Base-by-base conservation (phyloP, 2,888 invertebrate genomes). In the Philhelius pedissequus region DNA sequence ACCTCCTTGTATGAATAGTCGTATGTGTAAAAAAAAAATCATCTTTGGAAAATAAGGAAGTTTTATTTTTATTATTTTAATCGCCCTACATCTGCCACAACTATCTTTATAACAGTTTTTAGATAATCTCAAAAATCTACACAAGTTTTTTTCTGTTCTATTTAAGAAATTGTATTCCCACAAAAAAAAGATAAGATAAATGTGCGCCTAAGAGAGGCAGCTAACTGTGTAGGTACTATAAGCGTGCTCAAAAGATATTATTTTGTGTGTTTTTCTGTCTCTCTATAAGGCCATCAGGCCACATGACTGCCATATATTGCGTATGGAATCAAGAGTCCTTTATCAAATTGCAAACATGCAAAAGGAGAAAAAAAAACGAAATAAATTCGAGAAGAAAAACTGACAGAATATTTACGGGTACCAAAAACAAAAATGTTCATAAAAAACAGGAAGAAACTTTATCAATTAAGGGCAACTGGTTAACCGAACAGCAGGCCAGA, bases 401-500 rank as follows among this genome's bases (percentile, higher is more conserved):
- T 45, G 38, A 45, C 20, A 8, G 7, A 32, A 64, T 64, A 20
- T 64, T 45, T 64, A 22, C 35, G 32, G 27, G 5, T 18, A 64
- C 13, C 30, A 32, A 22, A 40, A 64, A 27, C 43, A 43, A 45
- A 30, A 45, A 25, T 60, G 60, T 60, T 38, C 40, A 60, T 60
- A 32, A 30, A 68, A 43, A 40, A 69, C 22, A 73, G 58, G 66
- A 77, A 73, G 27, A 73, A 83, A 83, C 69, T 79, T 79, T 79
- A 79, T 83, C 83, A 83, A 83, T 83, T 83, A 83, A 74, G 83
- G 79, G 62, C 83, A 79, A 74, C 73, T 54, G 79, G 83, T 74
- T 74, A 79, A 52, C 74, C 83, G 56, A 69, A 79, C 64, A 56
- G 52, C 64, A 56, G 52, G 35, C 52, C 20, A 64, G n/a, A n/a